Conservation (phyloP, 2,797 vertebrate species). For the Xyrichtys novacula region DNA sequence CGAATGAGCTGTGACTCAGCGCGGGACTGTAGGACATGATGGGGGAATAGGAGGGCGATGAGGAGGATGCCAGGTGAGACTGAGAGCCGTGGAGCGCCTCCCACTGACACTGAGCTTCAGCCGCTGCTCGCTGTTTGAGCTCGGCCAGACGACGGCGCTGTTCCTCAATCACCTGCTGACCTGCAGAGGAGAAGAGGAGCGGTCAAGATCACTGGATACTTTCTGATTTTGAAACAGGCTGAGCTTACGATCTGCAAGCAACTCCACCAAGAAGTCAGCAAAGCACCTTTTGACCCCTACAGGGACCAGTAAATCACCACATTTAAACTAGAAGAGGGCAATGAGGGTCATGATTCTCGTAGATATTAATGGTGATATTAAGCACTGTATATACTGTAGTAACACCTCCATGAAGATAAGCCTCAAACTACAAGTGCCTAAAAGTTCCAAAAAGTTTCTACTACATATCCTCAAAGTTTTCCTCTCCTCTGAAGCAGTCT, state of each 20-base stretch:
- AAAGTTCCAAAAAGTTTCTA: no score
- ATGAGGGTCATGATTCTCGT: background rate
- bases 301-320: background rate
- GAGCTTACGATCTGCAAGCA: background rate
- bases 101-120: constrained; percentile 96
- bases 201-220: background rate
- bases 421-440: no score
- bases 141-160: constrained; percentile 93
- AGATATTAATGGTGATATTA: background rate
- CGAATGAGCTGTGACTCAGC: constrained; percentile 42
- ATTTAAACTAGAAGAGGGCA: background rate
- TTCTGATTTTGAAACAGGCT: background rate
- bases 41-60: constrained; percentile 70
- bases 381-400: no score
- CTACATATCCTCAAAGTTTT: no score
- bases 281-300: constrained; percentile 5
- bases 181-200: constrained; percentile 72
- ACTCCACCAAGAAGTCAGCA: background rate
- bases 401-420: no score
- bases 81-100: constrained; percentile 90
- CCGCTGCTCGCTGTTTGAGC: constrained; percentile 93
- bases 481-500: no score
- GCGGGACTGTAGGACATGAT: constrained; percentile 55
- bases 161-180: constrained; percentile 96
- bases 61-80: constrained; percentile 72